phyloP scores from a whole-genome alignment of 92 coral and sea anemone genomes.

The Metridium senile region DNA sequence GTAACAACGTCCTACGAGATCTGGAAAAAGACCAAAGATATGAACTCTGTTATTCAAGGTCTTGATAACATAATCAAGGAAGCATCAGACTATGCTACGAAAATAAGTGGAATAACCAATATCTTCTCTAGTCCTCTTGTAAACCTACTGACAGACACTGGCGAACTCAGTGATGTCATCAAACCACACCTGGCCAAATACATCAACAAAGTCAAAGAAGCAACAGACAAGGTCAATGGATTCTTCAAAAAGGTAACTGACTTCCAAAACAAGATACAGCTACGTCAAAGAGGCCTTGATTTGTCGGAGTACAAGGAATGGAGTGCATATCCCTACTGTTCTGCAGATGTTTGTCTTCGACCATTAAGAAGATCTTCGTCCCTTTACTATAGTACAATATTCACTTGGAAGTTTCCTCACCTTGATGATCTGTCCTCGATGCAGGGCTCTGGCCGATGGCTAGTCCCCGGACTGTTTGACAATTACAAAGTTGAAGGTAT shows the following conservation, averaged over 20 bases:
- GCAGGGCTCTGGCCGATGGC: conserved; percentile 78
- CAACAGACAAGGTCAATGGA: conserved; percentile 58
- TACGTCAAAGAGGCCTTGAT: conserved; percentile 90
- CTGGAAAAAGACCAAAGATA: conserved; percentile 67
- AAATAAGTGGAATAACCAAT: conserved; percentile 55
- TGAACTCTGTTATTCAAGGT: conserved; percentile 78
- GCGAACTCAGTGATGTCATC: conserved; percentile 75
- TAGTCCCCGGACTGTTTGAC: conserved; percentile 91
- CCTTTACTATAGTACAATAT: conserved; percentile 71
- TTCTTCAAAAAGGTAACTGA: conserved; percentile 76
- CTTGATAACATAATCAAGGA: conserved; percentile 63
- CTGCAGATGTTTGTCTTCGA: conserved; percentile 80
- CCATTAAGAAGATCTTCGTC: conserved; percentile 80
- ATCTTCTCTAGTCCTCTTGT: conserved; percentile 76
- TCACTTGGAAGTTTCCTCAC: conserved; percentile 90
- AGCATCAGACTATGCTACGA: conserved; percentile 72
- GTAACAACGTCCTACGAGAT: conserved; percentile 68
- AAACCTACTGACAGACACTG: conserved; percentile 74
- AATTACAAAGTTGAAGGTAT: conserved; percentile 87
- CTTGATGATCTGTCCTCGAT: conserved; percentile 93
- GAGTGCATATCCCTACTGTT: conserved; percentile 81
- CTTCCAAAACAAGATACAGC: conserved; percentile 78
- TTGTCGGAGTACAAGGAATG: conserved; percentile 65
- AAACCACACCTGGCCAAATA: conserved; percentile 74
- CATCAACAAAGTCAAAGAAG: conserved; percentile 51